Base-by-base conservation (phyloP, 2,797 vertebrate genomes). In the Anguilla obscura region DNA sequence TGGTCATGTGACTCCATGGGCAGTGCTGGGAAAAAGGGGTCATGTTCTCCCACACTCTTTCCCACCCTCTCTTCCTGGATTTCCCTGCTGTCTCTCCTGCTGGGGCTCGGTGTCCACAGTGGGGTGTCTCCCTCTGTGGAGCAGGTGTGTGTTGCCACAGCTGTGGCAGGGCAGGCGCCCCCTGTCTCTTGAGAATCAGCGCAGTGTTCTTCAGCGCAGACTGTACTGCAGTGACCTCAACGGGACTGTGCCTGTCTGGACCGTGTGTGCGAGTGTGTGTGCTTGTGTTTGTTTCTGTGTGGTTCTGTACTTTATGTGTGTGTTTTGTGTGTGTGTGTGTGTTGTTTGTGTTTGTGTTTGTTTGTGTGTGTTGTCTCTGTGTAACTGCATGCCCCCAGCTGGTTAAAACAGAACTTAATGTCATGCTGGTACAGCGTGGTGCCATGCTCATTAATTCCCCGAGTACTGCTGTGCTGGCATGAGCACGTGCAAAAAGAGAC, bases 391-490 rank as follows among this genome's bases (percentile, higher is more conserved):
- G 40, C 1, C 74, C 27, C 12, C 74, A 40, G 27, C 76, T 80
- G 76, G 9, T 18, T 24, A 24, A 80, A 48, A 30, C 24, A 21
- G 76, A 21, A 0, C 4, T 48, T 80, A 80, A 48, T n/a, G 40
- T 6, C 40, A 24, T 48, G 76, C 76, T 80, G 76, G 76, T 80
- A 80, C 76, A 48, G 76, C 40, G 16, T 80, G 76, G 76, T 80
- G 76, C 76, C 76, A 80, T 24, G 76, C 76, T 80, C 24, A 80
- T 80, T 24, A 24, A 80, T 80, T 48, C 40, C 40, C 76, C 7
- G 76, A 80, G 76, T 48, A 48, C 16, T 24, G 76, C 40, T 24
- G 76, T 48, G 21, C 21, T 80, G 71, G 76, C 76, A 48, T 48
- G 76, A 48, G 40, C 40, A 50, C 21, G 40, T 48, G 76, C 45